Conservation (phyloP, 1,140 invertebrate genomes). For the Doryteuthis pealeii region DNA sequence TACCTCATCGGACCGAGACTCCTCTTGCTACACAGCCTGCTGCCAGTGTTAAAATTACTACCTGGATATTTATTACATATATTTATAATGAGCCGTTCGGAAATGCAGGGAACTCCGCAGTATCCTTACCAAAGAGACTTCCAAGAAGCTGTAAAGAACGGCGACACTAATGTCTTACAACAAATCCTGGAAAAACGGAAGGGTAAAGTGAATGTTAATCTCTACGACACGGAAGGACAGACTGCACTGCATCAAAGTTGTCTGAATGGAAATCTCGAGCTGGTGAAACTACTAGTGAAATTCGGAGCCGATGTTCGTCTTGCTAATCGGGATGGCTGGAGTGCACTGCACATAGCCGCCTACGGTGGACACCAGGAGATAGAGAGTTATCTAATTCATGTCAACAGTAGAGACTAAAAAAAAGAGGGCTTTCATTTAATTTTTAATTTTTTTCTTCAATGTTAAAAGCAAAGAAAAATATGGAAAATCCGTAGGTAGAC, state of each 20-base stretch:
- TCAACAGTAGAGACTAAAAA: constrained; percentile 22
- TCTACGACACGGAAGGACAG: constrained; percentile 62
- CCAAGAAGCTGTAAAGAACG: constrained; percentile 56
- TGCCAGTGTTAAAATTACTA: no score
- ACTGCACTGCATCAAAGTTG: constrained; percentile 63
- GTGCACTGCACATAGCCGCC: constrained; percentile 63
- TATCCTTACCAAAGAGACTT: constrained; percentile 52
- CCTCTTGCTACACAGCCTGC: no score
- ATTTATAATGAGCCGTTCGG: not conserved
- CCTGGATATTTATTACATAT: no score
- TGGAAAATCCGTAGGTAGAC: no score
- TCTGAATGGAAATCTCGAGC: constrained; percentile 62
- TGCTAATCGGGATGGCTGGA: constrained; percentile 64
- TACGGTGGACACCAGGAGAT: constrained; percentile 63
- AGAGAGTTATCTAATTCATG: constrained; percentile 55
- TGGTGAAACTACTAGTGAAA: constrained; percentile 63
- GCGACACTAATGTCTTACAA: constrained; percentile 55
- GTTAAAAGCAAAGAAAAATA: no score
- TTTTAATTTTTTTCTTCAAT: no score
- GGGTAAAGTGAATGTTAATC: constrained; percentile 60
- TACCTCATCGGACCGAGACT: no score
- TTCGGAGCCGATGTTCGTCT: constrained; percentile 63
- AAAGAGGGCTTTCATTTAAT: no score
- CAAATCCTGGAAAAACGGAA: constrained; percentile 56
- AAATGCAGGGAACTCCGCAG: not conserved